Evolutionary conservation across 2,888 invertebrate genomes (phyloP).

Genomic region (Lasius fuliginosus): DNA sequence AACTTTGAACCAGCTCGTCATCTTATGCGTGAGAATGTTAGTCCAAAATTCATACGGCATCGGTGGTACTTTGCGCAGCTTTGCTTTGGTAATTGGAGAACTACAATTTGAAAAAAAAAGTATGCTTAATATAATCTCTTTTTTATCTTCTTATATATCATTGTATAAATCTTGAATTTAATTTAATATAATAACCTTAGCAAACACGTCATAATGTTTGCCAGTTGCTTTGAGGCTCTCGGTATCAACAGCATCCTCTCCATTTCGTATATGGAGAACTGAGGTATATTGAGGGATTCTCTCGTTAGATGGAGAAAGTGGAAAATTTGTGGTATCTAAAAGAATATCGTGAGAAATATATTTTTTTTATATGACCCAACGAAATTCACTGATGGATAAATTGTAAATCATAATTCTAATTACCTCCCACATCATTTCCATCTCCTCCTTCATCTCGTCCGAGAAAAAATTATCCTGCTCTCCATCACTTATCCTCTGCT

Average conservation of each 20-base stretch:
- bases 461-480: conserved; percentile 86
- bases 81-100: conserved; percentile 82
- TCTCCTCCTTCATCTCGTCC: conserved; percentile 83
- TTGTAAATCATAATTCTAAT: conserved; percentile 15
- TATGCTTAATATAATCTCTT: not conserved
- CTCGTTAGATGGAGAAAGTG: conserved; percentile 87
- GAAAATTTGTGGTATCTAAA: conserved; percentile 88
- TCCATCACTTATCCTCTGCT: conserved; percentile 86
- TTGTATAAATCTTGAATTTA: not conserved
- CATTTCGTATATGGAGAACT: conserved; percentile 88
- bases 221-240: conserved; percentile 87
- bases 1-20: conserved; percentile 87
- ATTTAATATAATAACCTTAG: conserved; percentile 83
- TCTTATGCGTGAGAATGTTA: conserved; percentile 86
- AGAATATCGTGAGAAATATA: not conserved
- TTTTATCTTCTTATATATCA: not conserved
- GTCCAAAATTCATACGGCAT: conserved; percentile 89
- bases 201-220: conserved; percentile 88
- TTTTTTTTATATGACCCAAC: not conserved
- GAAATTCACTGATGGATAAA: not conserved
- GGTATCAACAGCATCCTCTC: conserved; percentile 88
- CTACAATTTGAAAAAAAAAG: conserved; percentile 74
- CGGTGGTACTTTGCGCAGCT: conserved; percentile 86
- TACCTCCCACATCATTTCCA: conserved; percentile 89
- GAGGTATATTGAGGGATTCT: conserved; percentile 87